Evolutionary conservation across 2,113 vertebrate genomes (phyloP).

Genomic region (Engraulis encrasicolus): DNA sequence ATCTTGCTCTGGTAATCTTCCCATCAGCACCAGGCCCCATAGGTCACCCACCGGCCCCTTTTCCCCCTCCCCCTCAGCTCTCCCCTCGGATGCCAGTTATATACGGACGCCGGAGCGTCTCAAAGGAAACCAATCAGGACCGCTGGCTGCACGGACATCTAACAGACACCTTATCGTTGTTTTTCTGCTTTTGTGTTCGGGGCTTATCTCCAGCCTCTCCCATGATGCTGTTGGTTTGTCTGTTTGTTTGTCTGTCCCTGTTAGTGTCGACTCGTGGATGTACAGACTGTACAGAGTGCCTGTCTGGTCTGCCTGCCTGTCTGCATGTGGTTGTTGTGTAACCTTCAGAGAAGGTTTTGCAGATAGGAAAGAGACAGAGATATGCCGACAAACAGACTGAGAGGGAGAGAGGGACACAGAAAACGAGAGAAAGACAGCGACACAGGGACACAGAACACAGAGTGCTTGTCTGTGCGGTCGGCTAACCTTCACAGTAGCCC

Average conservation of each 20-base stretch:
- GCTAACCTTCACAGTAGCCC: too few relatives aligned
- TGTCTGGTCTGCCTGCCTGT: conserved; percentile 30
- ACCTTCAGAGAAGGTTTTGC: conserved; percentile 57
- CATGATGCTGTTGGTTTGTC: neutral
- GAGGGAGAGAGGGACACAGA: too few relatives aligned
- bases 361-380: neutral
- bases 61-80: neutral
- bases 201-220: conserved; percentile 35
- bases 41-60: conserved; percentile 22
- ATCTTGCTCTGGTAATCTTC: neutral
- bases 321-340: too few relatives aligned
- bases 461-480: too few relatives aligned
- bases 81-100: neutral
- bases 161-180: conserved; percentile 34
- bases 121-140: conserved; percentile 35
- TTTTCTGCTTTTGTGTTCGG: conserved; percentile 47
- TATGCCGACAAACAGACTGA: too few relatives aligned
- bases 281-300: neutral
- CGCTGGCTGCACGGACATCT: conserved; percentile 36
- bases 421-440: too few relatives aligned
- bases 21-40: conserved; percentile 17
- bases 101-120: neutral
- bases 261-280: neutral
- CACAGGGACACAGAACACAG: too few relatives aligned
- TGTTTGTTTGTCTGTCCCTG: conserved; percentile 9